Percentiles rank a stretch among this genome's conserved stretches.
phyloP scores from a whole-genome alignment of 2,888 invertebrate genomes.

The Aspidiotus rigidus region DNA sequence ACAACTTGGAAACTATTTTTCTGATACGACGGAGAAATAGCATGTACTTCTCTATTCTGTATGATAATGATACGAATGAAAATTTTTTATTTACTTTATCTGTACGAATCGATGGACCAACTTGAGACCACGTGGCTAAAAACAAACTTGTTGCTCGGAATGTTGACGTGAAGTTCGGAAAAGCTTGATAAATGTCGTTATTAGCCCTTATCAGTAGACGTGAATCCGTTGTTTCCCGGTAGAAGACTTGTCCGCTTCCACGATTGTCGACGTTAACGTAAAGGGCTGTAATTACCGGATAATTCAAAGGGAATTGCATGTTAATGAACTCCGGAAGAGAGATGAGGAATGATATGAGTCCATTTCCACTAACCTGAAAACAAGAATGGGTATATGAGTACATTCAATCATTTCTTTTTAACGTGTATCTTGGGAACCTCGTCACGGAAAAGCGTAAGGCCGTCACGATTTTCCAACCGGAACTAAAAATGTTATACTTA shows the following conservation, averaged over 20 bases:
- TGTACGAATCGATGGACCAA: constrained; percentile 61
- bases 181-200: constrained; percentile 53
- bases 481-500: too few species aligned
- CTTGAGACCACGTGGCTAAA: constrained; percentile 82
- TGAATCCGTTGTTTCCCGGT: constrained; percentile 55
- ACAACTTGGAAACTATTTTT: constrained; percentile 80
- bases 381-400: too few species aligned
- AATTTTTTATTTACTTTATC: constrained; percentile 49
- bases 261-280: constrained; percentile 84
- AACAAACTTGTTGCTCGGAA: constrained; percentile 72
- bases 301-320: constrained; percentile 78
- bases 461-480: too few species aligned
- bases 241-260: constrained; percentile 61
- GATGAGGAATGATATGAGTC: constrained; percentile 79
- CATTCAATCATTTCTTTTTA: too few species aligned
- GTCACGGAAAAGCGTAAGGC: too few species aligned
- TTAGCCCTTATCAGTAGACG: constrained; percentile 46
- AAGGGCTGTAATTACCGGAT: constrained; percentile 80
- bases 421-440: too few species aligned
- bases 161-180: constrained; percentile 43
- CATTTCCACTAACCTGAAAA: constrained; percentile 78
- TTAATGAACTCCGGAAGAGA: constrained; percentile 79
- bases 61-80: background rate
- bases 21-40: constrained; percentile 41
- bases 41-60: background rate